Evolutionary conservation across 2,797 vertebrate species (phyloP).

Genomic region (Sebastes steindachneri): DNA sequence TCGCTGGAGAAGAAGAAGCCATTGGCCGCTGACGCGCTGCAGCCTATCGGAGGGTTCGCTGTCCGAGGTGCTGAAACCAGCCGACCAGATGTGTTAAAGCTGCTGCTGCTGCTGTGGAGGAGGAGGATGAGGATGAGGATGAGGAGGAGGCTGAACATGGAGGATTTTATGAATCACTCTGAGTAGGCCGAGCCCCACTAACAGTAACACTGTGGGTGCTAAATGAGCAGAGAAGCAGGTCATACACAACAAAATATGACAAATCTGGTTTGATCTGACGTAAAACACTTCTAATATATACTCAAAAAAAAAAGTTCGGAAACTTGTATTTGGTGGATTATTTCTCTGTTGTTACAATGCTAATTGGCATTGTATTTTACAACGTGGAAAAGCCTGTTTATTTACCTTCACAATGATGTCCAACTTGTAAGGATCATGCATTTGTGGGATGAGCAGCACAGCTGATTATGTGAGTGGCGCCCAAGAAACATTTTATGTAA

Average conservation of each 20-base stretch:
- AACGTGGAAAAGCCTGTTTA: no score
- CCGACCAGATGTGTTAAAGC: neutral
- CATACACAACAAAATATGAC: neutral
- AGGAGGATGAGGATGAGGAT: neutral
- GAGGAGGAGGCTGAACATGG: neutral
- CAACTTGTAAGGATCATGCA: no score
- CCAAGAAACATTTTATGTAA: no score
- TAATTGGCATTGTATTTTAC: no score
- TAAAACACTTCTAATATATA: no score
- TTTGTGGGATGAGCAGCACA: no score
- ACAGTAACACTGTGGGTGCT: neutral
- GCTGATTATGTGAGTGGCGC: no score
- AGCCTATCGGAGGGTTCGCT: neutral
- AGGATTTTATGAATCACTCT: constrained; percentile 43
- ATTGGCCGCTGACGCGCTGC: neutral
- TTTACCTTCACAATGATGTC: no score
- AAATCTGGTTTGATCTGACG: no score
- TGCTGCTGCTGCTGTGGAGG: neutral
- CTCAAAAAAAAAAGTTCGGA: no score
- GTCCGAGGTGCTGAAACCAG: constrained; percentile 1
- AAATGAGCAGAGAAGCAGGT: neutral
- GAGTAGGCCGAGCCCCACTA: neutral
- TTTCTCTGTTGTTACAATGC: no score
- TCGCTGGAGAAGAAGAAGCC: neutral
- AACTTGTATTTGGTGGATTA: no score